Evolutionary conservation across 2,113 vertebrate genomes (phyloP), one percentile per base, ranked within the genome.

Genomic region (Bubo bubo): DNA sequence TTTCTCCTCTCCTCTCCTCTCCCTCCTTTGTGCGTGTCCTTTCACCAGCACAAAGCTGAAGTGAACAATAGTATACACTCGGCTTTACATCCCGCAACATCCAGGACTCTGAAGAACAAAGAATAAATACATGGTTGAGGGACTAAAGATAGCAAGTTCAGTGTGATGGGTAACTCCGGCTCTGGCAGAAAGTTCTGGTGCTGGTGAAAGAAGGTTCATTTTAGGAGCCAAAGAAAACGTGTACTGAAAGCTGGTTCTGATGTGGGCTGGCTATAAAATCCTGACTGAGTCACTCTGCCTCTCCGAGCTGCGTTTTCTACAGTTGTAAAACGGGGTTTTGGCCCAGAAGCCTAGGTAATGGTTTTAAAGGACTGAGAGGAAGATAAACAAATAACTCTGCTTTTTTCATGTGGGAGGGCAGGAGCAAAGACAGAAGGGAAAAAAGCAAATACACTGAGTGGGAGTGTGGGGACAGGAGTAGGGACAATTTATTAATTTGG

Each of bases 41-140:
- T 96, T 96, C 88, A 95, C 82, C 43, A 79, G 68, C 79, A 95
- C 90, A 95, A 96, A 95, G 96, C 82, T 88, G 34, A 86, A 93
- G 68, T 45, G 95, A 95, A 95, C 92, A 97, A 95, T 90, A 88
- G 47, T 86, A 71, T 53, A 91, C 52, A 63, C 59, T 88, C 13
- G 1, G 75, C 76, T 93, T 95, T 95, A 80, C 82, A 81, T 77
- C 76, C 82, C 0, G 1, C 73, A 93, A 85, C 56, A 79, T 92
- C 74, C 71, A 88, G 81, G 49, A 73, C 66, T 68, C 77, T 45
- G 91, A 79, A 70, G 93, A 95, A 82, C 66, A 95, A 91, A 94
- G 91, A 87, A 76, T 66, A 85, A 90, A 89, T 64, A 79, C 27
- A 39, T 0, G 0, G 10, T 47, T 0, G 1, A 94, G 56, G 13